These are phyloP conservation scores for Laticauda laticaudata DNA, from an alignment of 2,113 vertebrate genomes.

Conservation along the genomic window DNA sequence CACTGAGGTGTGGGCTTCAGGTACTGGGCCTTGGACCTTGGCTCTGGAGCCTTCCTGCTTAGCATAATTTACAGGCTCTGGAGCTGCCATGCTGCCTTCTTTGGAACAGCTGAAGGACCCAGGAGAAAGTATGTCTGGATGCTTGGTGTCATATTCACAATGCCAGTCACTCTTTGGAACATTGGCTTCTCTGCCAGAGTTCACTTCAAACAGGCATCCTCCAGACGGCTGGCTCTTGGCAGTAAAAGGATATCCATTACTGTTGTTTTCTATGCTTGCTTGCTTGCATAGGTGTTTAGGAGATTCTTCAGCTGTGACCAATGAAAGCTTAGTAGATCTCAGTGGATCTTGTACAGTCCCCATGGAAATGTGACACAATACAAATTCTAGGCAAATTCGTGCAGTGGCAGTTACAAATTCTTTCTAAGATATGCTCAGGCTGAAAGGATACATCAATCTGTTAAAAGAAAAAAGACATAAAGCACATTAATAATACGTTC, in stretches of 20 bases:
- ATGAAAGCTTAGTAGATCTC: constrained; percentile 79
- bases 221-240: constrained; percentile 47
- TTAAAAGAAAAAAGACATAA: constrained; percentile 55
- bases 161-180: not conserved
- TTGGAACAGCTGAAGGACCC: constrained; percentile 26
- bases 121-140: constrained; percentile 33
- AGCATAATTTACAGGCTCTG: constrained; percentile 19
- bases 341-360: constrained; percentile 88
- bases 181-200: not conserved
- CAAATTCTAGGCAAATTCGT: not conserved
- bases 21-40: not conserved
- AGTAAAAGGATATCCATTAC: constrained; percentile 52
- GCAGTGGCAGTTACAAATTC: fast-evolving
- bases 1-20: not conserved
- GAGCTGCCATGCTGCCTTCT: not conserved
- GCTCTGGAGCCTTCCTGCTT: not conserved
- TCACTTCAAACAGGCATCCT: constrained; percentile 40
- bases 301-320: constrained; percentile 70
- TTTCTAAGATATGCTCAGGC: not conserved
- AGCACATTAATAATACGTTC: constrained; percentile 39
- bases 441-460: constrained; percentile 46
- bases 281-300: constrained; percentile 61
- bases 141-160: constrained; percentile 24
- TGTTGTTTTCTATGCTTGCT: constrained; percentile 54
- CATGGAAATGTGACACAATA: constrained; percentile 65